phyloP scores from a whole-genome alignment of 2,113 vertebrate species.

The Aplodontia rufa region DNA sequence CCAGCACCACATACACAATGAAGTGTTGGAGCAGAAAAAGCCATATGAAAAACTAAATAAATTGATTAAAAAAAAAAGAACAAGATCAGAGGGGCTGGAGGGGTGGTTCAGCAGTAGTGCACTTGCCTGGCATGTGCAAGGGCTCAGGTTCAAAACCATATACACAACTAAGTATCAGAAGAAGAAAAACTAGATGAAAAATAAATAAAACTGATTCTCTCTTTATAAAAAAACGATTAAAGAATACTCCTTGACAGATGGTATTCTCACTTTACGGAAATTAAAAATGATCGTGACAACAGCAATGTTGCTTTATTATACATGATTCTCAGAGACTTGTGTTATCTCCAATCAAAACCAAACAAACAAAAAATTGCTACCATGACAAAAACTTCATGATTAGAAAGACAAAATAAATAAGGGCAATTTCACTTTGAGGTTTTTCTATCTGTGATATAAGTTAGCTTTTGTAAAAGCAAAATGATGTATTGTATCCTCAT shows the following conservation, averaged over 20 bases:
- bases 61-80: too few relatives aligned
- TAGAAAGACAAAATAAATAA: neutral
- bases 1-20: too few relatives aligned
- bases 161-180: too few relatives aligned
- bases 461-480: neutral
- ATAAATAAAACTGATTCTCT: too few relatives aligned
- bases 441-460: conserved; percentile 42
- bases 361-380: conserved; percentile 18
- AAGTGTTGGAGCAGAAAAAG: too few relatives aligned
- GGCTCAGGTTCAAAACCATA: too few relatives aligned
- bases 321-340: neutral
- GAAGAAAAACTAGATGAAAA: too few relatives aligned
- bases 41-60: too few relatives aligned
- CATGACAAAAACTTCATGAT: neutral
- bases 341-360: conserved; percentile 5
- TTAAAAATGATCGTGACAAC: neutral
- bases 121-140: too few relatives aligned
- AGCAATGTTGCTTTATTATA: neutral
- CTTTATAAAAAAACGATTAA: too few relatives aligned
- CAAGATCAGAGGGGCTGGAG: too few relatives aligned
- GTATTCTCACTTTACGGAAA: neutral
- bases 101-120: too few relatives aligned
- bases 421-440: neutral
- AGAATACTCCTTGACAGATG: neutral
- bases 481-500: conserved; percentile 42